Evolutionary conservation across 2,888 invertebrate genomes (phyloP), one percentile per base, ranked within the genome.

Genomic region (Ophion costatus): DNA sequence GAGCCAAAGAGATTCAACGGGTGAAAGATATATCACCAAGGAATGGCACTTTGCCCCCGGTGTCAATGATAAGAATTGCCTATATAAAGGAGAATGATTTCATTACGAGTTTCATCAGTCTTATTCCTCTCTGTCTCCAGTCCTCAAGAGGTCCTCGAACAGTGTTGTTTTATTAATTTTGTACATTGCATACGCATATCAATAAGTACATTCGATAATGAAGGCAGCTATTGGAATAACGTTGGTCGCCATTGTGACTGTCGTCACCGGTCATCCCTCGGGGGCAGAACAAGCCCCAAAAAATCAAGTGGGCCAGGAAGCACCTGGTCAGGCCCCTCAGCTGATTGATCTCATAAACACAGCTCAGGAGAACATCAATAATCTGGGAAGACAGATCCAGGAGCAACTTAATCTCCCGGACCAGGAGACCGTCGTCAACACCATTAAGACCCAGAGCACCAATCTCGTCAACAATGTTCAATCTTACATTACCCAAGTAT

Each of bases 1-100:
- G 75, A 75, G 82, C n/a, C 45, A 59, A 75, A 69, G 64, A 79
- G 22, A 75, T 64, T 57, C 42, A 59, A 24, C 66, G 38, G 70
- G 38, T 63, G 38, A 63, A 24, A 81, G 83, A 77, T 79, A 87
- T 77, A 82, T 66, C 51, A 86, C 88, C 90, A 87, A 90, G 90
- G 90, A 85, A 80, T 71, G 70, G 85, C 87, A 89, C 88, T 89
- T 90, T 91, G 91, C 88, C 92, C 92, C 80, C 89, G 59, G 84
- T 73, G 79, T 82, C 75, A 73, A 45, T 64, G 92, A 92, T 92
- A 92, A 92, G 89, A 84, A 87, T 89, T 81, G 88, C 70, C 90
- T 92, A 92, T 92, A 92, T 92, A 92, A 89, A 91, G 89, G 90
- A 82, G 78, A 87, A 82, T 82, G 64, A 63, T 78, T 66, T 22